These are phyloP conservation scores for Pseudochaenichthys georgianus DNA, from an alignment of 2,797 vertebrate genomes.

Conservation along the genomic window DNA sequence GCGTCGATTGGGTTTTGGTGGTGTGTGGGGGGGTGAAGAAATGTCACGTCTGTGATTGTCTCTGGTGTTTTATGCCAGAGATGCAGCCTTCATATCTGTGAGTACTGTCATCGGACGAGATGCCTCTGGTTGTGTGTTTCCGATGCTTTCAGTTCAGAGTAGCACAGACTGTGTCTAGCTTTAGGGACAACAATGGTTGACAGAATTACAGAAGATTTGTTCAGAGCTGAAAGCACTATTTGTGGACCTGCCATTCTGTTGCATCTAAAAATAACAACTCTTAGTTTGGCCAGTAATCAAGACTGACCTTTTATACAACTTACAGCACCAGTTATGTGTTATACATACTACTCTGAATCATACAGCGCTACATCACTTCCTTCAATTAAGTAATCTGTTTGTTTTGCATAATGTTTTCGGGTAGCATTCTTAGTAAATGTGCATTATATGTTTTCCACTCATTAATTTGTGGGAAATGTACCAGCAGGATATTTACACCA, in stretches of 20 bases:
- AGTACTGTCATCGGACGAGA: slow-evolving; percentile 63
- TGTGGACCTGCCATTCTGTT: neutral
- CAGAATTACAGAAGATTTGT: slow-evolving; percentile 45
- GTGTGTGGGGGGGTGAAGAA: slow-evolving; percentile 61
- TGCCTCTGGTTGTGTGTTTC: slow-evolving; percentile 47
- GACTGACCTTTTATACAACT: neutral
- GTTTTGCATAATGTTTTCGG: neutral
- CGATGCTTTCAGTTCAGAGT: slow-evolving; percentile 16
- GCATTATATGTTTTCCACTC: slow-evolving; percentile 46
- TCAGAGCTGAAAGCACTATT: slow-evolving; percentile 22
- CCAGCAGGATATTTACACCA: slow-evolving; percentile 73
- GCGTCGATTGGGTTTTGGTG: slow-evolving; percentile 61
- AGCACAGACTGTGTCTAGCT: slow-evolving; percentile 23
- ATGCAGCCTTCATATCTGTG: slow-evolving; percentile 59
- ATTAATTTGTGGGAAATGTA: slow-evolving; percentile 55
- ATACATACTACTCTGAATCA: too few relatives aligned
- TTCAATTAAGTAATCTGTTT: neutral
- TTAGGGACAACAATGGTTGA: slow-evolving; percentile 30
- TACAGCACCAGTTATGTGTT: neutral
- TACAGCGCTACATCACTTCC: neutral
- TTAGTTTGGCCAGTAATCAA: neutral
- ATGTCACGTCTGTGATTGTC: slow-evolving; percentile 74
- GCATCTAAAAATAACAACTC: slow-evolving; percentile 22
- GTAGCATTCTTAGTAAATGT: slow-evolving; percentile 24
- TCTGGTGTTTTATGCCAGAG: slow-evolving; percentile 54